Evolutionary conservation across 2,888 invertebrate species (phyloP), one percentile per base, ranked within the genome.

Genomic region (Leptinotarsa juncta): DNA sequence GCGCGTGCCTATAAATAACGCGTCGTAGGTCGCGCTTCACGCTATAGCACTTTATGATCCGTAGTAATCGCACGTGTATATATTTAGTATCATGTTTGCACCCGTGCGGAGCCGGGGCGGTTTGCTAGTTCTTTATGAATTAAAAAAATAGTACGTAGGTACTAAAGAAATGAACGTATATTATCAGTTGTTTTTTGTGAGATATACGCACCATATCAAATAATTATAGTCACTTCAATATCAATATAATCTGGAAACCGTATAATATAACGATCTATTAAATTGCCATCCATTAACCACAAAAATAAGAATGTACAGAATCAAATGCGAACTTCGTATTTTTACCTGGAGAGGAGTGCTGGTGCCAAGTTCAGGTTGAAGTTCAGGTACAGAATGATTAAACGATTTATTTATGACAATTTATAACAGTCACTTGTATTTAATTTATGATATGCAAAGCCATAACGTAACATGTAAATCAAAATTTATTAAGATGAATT

Each of bases 351-450:
- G 10, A 5, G 62, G 18, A 62, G 62, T 62, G 62, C n/a, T 62
- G 26, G 42, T 42, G 42, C 62, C 62, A 62, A 62, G 62, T 62
- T 62, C 74, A 74, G 67, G 74, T 74, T 42, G 32, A 62, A 62
- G 62, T 62, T 62, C 74, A 74, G 71, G 74, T 74, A 67, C 68
- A 71, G 68, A 68, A 68, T 77, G 77, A 78, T 78, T 78, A 80
- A 80, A 79, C 80, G 80, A 81, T 80, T 80, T 80, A 81, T 81
- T 81, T 80, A 81, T 80, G 79, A 78, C 80, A 76, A 80, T 78
- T 78, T 77, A 76, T 78, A 77, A 73, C 78, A 77, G 76, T 78
- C 77, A 75, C 76, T 72, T 73, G 73, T 65, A 67, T 75, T 70
- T 68, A 73, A 78, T 78, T 78, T 76, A 78, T 75, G 73, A 73